Evolutionary conservation across 2,113 vertebrate genomes (phyloP), one percentile per base, ranked within the genome.

Genomic region (Etia nguti): DNA sequence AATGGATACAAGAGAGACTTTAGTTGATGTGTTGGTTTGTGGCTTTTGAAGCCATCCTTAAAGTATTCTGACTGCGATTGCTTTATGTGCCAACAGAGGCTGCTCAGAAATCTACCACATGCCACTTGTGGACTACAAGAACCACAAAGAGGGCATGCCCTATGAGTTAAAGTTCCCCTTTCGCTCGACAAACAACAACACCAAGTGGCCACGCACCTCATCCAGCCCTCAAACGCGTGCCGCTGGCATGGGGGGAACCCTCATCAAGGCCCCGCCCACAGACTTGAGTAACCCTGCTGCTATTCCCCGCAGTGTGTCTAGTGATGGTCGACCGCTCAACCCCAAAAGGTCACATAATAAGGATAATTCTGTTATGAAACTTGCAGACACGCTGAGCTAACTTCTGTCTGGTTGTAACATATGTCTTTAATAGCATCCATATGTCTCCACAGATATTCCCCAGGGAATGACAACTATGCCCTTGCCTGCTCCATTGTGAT

Each of bases 131-230:
- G 98, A 99, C 88, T 99, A 99, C 94, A 99, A 99, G 92, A 96
- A 98, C 95, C 95, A 95, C 92, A 98, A 98, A 13, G 98, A 99
- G 87, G 98, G 97, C 34, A 97, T 98, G 95, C 93, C 98, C 0
- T 99, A 98, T 1, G 98, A 99, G 52, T 96, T 98, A 92, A 99
- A 99, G 95, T 98, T 99, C 90, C 98, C 98, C 36, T 98, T 99
- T 96, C 96, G 98, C 91, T 89, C 92, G 56, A 80, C 86, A 86
- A 98, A 97, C 94, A 98, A 97, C 94, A 98, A 97, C 95, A 97
- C 95, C 92, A 99, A 98, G 91, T 99, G 98, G 98, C 98, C 98
- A 9, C 96, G 98, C 90, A 98, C 97, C 59, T 95, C 97, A 6
- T 95, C 89, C 95, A 98, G 97, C 86, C 89, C 98, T 62, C 98